These are phyloP conservation scores for Anguilla anguilla DNA, from an alignment of 2,797 vertebrate genomes.

Conservation along the genomic window DNA sequence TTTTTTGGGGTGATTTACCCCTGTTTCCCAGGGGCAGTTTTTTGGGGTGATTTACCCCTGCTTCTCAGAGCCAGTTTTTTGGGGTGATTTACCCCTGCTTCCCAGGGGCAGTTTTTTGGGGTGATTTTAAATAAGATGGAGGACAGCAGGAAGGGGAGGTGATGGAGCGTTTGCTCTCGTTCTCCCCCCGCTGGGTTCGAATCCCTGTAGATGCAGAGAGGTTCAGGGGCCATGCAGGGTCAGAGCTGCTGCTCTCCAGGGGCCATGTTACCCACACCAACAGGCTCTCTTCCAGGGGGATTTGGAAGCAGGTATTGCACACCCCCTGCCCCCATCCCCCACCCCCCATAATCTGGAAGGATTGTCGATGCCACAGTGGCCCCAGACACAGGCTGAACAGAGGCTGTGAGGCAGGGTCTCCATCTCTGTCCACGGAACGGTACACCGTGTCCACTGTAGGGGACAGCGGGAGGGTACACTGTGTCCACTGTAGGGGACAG, in stretches of 20 bases:
- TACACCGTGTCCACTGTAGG: too few species aligned
- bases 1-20: background rate
- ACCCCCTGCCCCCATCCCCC: background rate
- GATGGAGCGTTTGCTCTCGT: background rate
- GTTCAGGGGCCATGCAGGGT: background rate
- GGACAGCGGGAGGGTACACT: too few species aligned
- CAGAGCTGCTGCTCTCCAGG: background rate
- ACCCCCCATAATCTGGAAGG: background rate
- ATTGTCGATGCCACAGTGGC: background rate
- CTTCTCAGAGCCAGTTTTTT: background rate
- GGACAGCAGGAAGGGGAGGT: background rate
- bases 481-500: too few species aligned
- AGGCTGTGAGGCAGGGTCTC: constrained; percentile 34
- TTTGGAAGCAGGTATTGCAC: background rate
- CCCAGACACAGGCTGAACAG: background rate
- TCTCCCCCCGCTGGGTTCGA: background rate
- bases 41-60: background rate
- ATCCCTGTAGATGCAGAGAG: background rate
- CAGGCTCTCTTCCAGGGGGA: background rate
- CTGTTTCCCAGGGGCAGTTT: background rate
- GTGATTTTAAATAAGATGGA: background rate
- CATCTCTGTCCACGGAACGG: too few species aligned
- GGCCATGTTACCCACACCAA: background rate
- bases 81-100: background rate
- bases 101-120: background rate